Conservation (phyloP, 2,888 invertebrate genomes). For the Griposia aprilina region DNA sequence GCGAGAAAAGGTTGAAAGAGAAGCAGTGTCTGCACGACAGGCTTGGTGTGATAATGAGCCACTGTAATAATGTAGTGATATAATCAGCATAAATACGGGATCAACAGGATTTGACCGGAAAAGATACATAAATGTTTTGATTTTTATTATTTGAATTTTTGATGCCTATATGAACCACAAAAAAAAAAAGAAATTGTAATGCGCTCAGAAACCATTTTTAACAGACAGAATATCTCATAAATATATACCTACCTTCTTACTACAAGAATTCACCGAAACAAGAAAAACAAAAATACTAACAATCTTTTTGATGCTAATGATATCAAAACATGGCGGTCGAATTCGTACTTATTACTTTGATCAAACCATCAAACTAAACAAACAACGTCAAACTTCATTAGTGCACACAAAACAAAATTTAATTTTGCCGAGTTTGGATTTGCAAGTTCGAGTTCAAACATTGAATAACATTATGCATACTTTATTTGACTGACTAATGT, state of each 20-base stretch:
- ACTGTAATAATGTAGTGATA: background rate
- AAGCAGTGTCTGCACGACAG: background rate
- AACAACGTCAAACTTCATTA: conserved; percentile 62
- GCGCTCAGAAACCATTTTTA: background rate
- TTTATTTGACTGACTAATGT: conserved; percentile 44
- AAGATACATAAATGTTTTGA: background rate
- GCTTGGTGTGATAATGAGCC: background rate
- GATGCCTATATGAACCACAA: too few relatives aligned
- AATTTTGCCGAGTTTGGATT: conserved; percentile 46
- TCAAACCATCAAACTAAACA: conserved; percentile 37
- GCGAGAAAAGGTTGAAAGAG: background rate
- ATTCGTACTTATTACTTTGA: conserved; percentile 44
- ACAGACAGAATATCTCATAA: too few relatives aligned
- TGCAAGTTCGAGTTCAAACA: conserved; percentile 53
- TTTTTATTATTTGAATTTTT: background rate
- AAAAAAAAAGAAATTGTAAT: background rate
- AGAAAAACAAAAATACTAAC: conserved; percentile 31
- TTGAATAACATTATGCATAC: conserved; percentile 34
- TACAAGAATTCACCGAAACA: background rate
- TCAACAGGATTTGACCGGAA: background rate
- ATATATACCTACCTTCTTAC: background rate
- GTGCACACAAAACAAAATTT: conserved; percentile 52
- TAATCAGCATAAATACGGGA: background rate
- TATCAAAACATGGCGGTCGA: conserved; percentile 62
- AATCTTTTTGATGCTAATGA: conserved; percentile 59